These are phyloP conservation scores for Diabrotica undecimpunctata DNA, from an alignment of 1,140 invertebrate genomes.

Conservation along the genomic window DNA sequence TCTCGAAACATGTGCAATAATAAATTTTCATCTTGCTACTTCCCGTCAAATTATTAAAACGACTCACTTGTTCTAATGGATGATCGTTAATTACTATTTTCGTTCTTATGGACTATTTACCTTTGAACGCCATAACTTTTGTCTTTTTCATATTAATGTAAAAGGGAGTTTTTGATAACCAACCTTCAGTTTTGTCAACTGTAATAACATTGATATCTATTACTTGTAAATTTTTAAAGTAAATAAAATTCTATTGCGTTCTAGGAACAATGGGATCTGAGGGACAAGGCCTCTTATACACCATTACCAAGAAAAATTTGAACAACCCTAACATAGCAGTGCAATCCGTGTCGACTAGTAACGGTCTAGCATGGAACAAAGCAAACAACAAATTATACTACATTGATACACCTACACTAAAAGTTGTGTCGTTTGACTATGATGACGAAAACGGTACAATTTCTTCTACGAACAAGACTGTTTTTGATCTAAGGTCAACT, in stretches of 20 bases:
- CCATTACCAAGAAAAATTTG: constrained; percentile 50
- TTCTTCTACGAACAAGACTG: constrained; percentile 48
- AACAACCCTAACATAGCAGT: constrained; percentile 46
- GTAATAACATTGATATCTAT: no score
- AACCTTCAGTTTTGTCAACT: no score
- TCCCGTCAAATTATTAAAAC: no score
- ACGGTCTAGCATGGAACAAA: constrained; percentile 76
- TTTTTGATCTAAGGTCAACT: constrained; percentile 44
- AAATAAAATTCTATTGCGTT: neutral
- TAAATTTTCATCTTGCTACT: no score
- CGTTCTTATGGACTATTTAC: no score
- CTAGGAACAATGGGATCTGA: constrained; percentile 69
- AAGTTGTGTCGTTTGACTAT: constrained; percentile 68
- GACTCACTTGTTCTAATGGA: no score
- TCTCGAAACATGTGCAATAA: no score
- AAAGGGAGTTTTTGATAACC: no score
- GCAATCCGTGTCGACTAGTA: constrained; percentile 65
- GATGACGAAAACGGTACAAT: constrained; percentile 60
- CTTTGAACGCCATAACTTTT: no score
- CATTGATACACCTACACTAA: constrained; percentile 66
- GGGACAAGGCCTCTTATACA: constrained; percentile 59
- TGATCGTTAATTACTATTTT: no score
- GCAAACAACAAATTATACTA: constrained; percentile 71
- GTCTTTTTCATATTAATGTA: no score
- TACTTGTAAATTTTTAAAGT: no score